Percentiles rank a stretch among this genome's conserved stretches.
These are phyloP conservation scores for Enteromius mattozi DNA, from an alignment of 2,797 vertebrate species.

Conservation along the genomic window DNA sequence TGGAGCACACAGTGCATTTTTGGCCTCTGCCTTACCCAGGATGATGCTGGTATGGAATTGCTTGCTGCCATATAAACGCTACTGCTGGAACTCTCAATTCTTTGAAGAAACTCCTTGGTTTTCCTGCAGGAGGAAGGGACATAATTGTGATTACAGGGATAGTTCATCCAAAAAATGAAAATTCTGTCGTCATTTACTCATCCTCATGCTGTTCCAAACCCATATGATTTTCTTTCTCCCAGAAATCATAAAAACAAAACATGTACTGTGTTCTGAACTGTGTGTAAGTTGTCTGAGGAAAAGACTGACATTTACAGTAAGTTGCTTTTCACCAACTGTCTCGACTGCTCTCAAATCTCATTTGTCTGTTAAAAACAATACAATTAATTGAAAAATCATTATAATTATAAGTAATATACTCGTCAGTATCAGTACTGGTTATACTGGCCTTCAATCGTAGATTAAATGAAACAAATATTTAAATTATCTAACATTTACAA, in stretches of 20 bases:
- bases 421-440: neutral
- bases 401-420: neutral
- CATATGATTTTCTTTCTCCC: neutral
- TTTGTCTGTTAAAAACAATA: neutral
- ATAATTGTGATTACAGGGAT: slow-evolving; percentile 30
- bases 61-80: slow-evolving; percentile 51
- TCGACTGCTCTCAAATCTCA: neutral
- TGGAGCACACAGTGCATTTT: slow-evolving; percentile 56
- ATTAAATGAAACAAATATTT: too few species aligned
- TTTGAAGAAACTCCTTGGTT: slow-evolving; percentile 67
- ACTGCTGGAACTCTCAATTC: slow-evolving; percentile 54
- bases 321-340: neutral
- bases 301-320: too few species aligned
- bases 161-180: slow-evolving; percentile 7
- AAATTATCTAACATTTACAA: too few species aligned
- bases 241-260: neutral
- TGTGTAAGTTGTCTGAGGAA: neutral
- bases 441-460: neutral
- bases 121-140: slow-evolving; percentile 62
- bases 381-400: neutral
- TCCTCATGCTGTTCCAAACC: slow-evolving; percentile 6
- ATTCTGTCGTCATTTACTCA: slow-evolving; percentile 1
- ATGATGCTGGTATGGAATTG: slow-evolving; percentile 64
- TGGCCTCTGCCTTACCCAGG: slow-evolving; percentile 68
- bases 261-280: neutral